A percentile compares a stretch with the other conserved stretches of the same genome.
Evolutionary conservation across 2,797 vertebrate species (phyloP).

Genomic region (Onychomys torridus): DNA sequence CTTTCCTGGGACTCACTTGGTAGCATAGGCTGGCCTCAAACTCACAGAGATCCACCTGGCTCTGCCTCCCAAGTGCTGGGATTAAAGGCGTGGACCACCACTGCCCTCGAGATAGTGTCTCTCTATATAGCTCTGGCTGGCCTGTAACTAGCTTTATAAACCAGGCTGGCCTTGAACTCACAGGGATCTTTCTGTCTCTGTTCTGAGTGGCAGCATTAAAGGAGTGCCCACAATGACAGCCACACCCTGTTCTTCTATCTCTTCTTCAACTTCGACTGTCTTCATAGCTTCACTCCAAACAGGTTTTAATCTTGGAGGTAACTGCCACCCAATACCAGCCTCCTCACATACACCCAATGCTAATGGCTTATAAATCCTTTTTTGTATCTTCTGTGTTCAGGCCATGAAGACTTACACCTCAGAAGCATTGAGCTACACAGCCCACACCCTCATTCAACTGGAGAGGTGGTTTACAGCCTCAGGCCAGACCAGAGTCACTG

Average conservation of each 20-base stretch:
- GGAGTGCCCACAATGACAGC: too few species aligned
- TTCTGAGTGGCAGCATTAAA: background rate
- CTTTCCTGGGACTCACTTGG: too few species aligned
- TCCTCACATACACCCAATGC: rapidly evolving
- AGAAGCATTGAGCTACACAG: rapidly evolving
- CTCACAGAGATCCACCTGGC: too few species aligned
- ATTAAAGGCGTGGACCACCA: too few species aligned
- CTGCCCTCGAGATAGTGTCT: background rate
- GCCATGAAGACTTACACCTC: background rate
- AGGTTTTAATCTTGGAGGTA: background rate
- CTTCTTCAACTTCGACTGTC: background rate
- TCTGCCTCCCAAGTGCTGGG: too few species aligned
- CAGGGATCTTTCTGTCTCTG: too few species aligned
- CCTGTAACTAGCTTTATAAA: background rate
- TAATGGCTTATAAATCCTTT: background rate
- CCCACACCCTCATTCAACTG: background rate
- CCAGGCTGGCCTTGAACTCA: background rate
- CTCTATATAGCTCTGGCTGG: background rate
- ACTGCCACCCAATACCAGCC: background rate
- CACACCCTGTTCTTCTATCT: background rate
- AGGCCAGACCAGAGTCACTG: background rate
- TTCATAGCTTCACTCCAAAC: background rate
- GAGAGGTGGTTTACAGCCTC: background rate
- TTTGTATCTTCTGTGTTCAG: background rate
- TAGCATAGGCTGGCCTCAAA: too few species aligned